Base-by-base conservation (phyloP, 2,113 vertebrate species). In the Synchiropus splendidus region DNA sequence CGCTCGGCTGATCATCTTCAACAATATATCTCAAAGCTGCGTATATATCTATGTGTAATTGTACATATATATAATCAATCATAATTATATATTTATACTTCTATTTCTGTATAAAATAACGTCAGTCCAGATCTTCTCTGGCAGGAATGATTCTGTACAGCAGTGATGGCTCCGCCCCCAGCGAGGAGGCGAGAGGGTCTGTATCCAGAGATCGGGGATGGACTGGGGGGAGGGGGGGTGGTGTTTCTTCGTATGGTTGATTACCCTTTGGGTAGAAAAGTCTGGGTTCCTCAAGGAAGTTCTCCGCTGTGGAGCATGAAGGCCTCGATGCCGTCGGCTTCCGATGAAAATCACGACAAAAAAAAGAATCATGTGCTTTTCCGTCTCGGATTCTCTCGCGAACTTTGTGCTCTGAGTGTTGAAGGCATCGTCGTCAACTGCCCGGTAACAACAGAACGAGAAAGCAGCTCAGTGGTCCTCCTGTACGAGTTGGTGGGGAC, bases 11-110 rank as follows among this genome's bases (percentile, higher is more conserved):
- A 81, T 84, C 84, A 80, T 84, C 64, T 72, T 68, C 47, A 74
- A 82, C 75, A 79, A 82, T 82, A 89, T 84, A 83, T 72, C 70
- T 83, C 86, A 85, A 82, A 77, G 89, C 78, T 83, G 87, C 88
- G 85, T 74, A 82, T 82, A 82, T 82, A 84, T 82, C 67, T 85
- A 83, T 83, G 61, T 79, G 81, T 81, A 81, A 79, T 77, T 75
- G 69, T 78, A 84, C 78, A 83, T 80, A 83, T 84, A 82, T 77
- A 83, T 83, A 86, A 80, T 79, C 72, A 81, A 58, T 79, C 69
- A 79, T 77, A 77, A 75, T 79, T 82, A 78, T 79, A 75, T 82
- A 72, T 74, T 73, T 73, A 79, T 78, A 82, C 63, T 76, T 83
- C 31, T 83, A 79, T 82, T 83, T 84, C 79, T 75, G 79, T 85